Evolutionary conservation across 2,113 vertebrate species (phyloP).

Genomic region (Gorsachius goisagi): DNA sequence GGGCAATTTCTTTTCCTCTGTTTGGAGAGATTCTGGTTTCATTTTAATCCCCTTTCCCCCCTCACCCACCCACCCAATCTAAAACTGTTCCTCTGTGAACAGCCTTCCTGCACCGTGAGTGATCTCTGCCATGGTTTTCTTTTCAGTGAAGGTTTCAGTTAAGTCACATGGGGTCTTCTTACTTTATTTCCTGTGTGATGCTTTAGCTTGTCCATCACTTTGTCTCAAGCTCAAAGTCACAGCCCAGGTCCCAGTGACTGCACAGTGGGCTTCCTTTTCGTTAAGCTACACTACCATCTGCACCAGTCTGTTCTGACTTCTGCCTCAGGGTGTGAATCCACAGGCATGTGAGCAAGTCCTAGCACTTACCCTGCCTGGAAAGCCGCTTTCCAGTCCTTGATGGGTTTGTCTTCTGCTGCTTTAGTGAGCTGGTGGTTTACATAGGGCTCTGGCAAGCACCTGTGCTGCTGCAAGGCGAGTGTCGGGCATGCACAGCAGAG

Average conservation of each 20-base stretch:
- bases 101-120: background rate
- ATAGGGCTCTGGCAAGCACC: background rate
- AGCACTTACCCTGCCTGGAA: background rate
- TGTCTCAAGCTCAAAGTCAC: background rate
- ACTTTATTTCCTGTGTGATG: background rate
- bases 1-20: background rate
- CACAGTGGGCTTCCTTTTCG: background rate
- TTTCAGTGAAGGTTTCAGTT: background rate
- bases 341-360: background rate
- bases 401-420: background rate
- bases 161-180: background rate
- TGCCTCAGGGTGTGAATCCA: background rate
- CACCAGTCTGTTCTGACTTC: background rate
- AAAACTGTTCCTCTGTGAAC: background rate
- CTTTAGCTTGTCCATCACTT: background rate
- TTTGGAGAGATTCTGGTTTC: background rate
- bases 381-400: background rate
- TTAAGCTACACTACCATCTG: background rate
- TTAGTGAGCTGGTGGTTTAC: background rate
- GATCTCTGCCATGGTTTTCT: background rate
- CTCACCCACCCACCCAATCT: background rate
- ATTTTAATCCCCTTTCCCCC: background rate
- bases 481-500: background rate
- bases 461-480: background rate
- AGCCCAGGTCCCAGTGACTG: background rate